A percentile compares a stretch with the other conserved stretches of the same genome.
Evolutionary conservation across 2,113 vertebrate species (phyloP).

Genomic region (Vulpes vulpes): DNA sequence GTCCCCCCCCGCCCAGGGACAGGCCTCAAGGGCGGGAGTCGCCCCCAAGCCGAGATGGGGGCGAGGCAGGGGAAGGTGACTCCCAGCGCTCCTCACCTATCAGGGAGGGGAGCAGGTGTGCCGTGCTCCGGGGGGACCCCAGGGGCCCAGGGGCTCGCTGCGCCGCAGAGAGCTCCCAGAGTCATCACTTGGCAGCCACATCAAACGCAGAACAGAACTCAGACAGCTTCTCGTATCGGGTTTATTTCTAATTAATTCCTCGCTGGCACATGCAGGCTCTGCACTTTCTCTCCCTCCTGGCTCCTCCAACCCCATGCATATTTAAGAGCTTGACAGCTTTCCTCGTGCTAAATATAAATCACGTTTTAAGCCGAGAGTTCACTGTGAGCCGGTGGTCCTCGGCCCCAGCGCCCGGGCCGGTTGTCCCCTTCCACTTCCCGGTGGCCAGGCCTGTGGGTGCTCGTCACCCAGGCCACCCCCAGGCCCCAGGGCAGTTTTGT

Average conservation of each 20-base stretch:
- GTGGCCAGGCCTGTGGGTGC: accelerated
- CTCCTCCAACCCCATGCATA: slow-evolving; percentile 47
- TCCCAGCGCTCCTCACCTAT: not conserved
- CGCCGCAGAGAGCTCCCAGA: not conserved
- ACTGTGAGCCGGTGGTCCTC: not conserved
- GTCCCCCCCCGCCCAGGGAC: not conserved
- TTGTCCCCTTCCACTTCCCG: not conserved
- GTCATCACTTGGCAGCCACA: not conserved
- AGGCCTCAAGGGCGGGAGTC: no score
- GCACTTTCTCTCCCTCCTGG: slow-evolving; percentile 54
- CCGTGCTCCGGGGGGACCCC: accelerated
- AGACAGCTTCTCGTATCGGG: not conserved
- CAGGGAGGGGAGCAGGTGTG: accelerated
- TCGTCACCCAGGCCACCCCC: accelerated
- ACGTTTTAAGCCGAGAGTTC: not conserved
- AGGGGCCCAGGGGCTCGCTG: not conserved
- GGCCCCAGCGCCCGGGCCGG: accelerated
- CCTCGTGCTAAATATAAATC: slow-evolving; percentile 68
- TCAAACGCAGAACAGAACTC: slow-evolving; percentile 44
- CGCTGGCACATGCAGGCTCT: not conserved
- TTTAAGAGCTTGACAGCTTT: slow-evolving; percentile 63
- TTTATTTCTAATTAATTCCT: slow-evolving; percentile 72
- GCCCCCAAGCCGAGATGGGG: not conserved
- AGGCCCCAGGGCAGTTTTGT: not conserved
- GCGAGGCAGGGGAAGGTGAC: accelerated